Percentiles rank a stretch among this genome's conserved stretches.
phyloP scores from a whole-genome alignment of 2,888 invertebrate species.

The Priocnemis perturbator region DNA sequence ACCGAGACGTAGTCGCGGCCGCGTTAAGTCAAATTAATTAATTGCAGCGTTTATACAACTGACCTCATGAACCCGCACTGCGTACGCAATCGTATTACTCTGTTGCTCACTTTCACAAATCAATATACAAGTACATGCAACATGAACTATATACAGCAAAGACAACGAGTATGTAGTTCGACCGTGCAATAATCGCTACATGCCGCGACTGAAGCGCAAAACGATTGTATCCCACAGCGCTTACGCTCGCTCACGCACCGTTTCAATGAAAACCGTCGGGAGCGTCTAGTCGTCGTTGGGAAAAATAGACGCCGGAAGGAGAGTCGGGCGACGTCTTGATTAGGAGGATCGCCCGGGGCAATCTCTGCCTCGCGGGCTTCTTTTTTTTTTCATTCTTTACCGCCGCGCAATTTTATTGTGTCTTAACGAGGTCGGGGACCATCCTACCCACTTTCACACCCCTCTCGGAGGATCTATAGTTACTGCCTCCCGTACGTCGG shows the following conservation, averaged over 20 bases:
- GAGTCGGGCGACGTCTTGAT: conserved; percentile 42
- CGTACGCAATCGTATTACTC: no score
- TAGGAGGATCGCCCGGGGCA: conserved; percentile 54
- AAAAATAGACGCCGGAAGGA: conserved; percentile 2
- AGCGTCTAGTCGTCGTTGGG: not conserved
- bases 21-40: no score
- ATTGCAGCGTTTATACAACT: no score
- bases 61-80: no score
- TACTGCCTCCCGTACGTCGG: conserved; percentile 39
- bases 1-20: no score
- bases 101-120: no score
- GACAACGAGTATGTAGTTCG: no score
- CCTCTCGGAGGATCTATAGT: conserved; percentile 27
- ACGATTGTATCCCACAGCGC: no score
- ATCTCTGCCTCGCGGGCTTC: conserved; percentile 46
- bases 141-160: no score
- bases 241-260: not conserved
- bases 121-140: no score
- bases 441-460: conserved; percentile 18
- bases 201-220: no score
- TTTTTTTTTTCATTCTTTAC: conserved; percentile 35
- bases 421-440: conserved; percentile 63
- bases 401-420: conserved; percentile 62
- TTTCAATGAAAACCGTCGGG: not conserved
- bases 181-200: no score